phyloP scores from a whole-genome alignment of 2,113 vertebrate genomes.

The Setophaga petechia region DNA sequence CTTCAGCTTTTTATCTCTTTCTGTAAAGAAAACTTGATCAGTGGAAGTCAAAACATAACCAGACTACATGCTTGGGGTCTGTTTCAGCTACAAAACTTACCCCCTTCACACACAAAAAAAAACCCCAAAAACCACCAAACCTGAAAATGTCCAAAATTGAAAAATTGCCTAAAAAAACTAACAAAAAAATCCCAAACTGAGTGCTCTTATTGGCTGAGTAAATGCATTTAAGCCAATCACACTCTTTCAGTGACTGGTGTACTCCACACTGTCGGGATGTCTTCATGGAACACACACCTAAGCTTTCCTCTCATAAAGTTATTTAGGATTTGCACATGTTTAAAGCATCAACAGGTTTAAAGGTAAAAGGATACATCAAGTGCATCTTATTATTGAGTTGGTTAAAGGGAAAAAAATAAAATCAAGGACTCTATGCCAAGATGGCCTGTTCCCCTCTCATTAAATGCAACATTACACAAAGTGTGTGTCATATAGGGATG shows the following conservation, averaged over 20 bases:
- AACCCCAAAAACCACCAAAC: neutral
- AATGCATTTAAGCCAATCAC: neutral
- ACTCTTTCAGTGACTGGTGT: neutral
- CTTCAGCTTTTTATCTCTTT: neutral
- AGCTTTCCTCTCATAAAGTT: neutral
- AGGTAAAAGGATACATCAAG: neutral
- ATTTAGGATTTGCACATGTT: neutral
- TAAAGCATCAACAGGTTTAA: neutral
- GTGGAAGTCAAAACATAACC: neutral
- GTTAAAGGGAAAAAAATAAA: neutral
- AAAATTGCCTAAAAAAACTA: fast-evolving
- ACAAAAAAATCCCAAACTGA: neutral
- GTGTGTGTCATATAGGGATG: neutral
- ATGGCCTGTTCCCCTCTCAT: neutral
- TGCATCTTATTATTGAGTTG: neutral
- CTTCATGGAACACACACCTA: neutral
- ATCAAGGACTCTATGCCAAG: neutral
- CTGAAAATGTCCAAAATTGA: fast-evolving
- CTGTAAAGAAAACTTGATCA: neutral
- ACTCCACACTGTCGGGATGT: neutral
- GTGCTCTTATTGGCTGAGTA: neutral
- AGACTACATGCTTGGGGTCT: fast-evolving
- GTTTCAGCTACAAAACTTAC: neutral
- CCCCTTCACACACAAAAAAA: neutral
- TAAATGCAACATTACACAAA: neutral